phyloP scores from a whole-genome alignment of 92 coral and sea anemone species.

The Siderastrea siderea region DNA sequence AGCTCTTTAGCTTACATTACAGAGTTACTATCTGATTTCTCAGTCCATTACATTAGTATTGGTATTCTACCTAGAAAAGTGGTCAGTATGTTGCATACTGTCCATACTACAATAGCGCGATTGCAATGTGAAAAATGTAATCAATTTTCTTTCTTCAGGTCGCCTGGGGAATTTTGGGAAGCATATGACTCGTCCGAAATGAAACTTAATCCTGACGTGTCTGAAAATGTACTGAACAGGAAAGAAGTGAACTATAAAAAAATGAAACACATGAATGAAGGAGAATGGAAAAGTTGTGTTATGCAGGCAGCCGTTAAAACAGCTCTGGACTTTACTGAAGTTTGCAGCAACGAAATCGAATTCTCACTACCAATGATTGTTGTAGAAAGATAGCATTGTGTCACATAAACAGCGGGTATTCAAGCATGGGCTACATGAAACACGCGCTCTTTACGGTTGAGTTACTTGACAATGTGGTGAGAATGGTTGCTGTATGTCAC shows the following conservation, averaged over 20 bases:
- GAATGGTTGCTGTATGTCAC: no score
- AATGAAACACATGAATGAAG: conserved; percentile 33
- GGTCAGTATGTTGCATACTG: no score
- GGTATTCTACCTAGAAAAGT: neutral
- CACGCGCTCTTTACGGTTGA: no score
- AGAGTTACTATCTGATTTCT: no score
- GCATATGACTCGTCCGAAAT: conserved; percentile 69
- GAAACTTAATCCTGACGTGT: conserved; percentile 65
- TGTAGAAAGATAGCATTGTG: neutral
- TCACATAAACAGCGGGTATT: neutral
- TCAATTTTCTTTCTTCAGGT: conserved; percentile 43
- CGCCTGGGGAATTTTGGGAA: conserved; percentile 76
- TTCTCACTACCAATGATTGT: conserved; percentile 39
- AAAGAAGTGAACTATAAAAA: conserved; percentile 55
- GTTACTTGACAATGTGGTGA: no score
- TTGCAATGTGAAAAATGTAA: neutral
- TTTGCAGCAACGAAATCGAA: neutral
- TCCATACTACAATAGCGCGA: neutral
- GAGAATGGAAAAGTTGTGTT: conserved; percentile 52
- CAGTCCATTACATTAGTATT: no score
- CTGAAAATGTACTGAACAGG: conserved; percentile 40
- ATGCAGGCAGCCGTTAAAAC: conserved; percentile 47
- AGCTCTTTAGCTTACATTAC: no score
- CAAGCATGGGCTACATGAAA: neutral
- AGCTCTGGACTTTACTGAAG: conserved; percentile 70